phyloP scores from a whole-genome alignment of 2,113 vertebrate species.

The Cyprinus carpio region DNA sequence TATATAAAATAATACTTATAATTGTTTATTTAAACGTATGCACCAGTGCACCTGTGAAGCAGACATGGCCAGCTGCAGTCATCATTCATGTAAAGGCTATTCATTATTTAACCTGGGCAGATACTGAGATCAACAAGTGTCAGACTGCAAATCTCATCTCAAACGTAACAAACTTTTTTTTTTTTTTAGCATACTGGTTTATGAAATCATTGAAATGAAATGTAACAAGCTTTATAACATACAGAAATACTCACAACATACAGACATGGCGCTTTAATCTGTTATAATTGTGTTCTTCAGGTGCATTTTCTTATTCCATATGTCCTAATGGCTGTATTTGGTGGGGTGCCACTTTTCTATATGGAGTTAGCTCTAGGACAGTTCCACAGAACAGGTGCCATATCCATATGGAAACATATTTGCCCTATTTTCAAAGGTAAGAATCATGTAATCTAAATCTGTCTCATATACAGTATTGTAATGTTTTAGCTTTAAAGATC shows the following conservation, averaged over 20 bases:
- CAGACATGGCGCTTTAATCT: not conserved
- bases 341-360: constrained; percentile 90
- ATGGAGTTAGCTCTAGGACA: constrained; percentile 93
- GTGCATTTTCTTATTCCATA: constrained; percentile 93
- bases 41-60: not conserved
- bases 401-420: constrained; percentile 91
- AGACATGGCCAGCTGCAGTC: not conserved
- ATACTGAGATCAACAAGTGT: not conserved
- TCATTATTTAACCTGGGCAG: constrained; percentile 3
- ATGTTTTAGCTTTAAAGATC: not conserved
- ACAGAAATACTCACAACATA: too few species aligned
- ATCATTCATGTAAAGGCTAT: not conserved
- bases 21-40: not conserved
- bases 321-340: constrained; percentile 88
- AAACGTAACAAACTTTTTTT: too few species aligned
- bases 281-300: constrained; percentile 65
- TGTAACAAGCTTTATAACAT: too few species aligned
- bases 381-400: constrained; percentile 87
- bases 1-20: not conserved
- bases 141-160: not conserved
- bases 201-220: too few species aligned
- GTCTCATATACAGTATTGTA: not conserved
- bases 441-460: not conserved
- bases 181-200: too few species aligned
- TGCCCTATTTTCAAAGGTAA: constrained; percentile 94